Conservation (phyloP, 2,113 vertebrate species). For the Pelusios castaneus region DNA sequence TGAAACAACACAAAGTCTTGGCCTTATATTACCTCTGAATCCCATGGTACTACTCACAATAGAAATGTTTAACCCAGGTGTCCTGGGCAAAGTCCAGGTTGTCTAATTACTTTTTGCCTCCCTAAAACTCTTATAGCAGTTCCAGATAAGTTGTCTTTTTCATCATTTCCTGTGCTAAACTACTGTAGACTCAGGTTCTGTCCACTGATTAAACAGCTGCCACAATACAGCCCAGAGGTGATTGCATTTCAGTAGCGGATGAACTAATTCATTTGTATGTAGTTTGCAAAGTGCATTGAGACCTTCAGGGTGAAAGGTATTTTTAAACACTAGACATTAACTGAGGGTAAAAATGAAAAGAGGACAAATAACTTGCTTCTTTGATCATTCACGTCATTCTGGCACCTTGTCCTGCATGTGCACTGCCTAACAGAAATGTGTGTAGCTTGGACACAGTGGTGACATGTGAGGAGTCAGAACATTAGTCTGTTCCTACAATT, state of each 20-base stretch:
- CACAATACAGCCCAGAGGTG: accelerated
- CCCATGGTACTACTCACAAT: accelerated
- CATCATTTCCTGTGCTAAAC: neutral
- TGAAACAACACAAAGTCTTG: neutral
- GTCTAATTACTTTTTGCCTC: accelerated
- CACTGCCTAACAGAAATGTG: neutral
- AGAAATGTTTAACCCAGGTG: accelerated
- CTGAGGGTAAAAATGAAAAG: neutral
- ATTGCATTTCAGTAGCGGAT: neutral
- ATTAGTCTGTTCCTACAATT: neutral
- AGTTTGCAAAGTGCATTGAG: neutral
- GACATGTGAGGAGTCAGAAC: neutral
- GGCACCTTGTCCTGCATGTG: accelerated
- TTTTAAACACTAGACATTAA: accelerated
- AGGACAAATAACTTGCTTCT: accelerated
- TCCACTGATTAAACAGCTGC: neutral
- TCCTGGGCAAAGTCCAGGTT: accelerated
- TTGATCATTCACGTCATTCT: neutral
- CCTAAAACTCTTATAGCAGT: accelerated
- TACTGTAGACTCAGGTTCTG: too few species aligned
- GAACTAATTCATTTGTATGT: accelerated
- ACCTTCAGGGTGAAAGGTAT: neutral
- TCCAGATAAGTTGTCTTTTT: accelerated
- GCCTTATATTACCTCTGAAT: neutral
- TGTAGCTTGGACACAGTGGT: neutral